phyloP scores from a whole-genome alignment of 2,797 vertebrate species.

The Luscinia luscinia region DNA sequence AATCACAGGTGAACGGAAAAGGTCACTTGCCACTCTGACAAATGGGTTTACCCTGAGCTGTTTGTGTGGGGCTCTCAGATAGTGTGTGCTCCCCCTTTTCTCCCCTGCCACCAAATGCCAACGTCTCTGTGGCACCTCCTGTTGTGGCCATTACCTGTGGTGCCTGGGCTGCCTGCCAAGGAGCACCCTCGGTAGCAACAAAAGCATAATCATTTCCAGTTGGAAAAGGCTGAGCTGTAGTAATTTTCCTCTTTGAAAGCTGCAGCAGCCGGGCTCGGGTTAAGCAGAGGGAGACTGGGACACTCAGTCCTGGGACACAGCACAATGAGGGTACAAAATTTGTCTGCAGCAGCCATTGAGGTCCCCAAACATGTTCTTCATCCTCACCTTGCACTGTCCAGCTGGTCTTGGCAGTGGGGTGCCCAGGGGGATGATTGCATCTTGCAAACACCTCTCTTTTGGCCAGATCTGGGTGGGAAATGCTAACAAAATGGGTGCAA shows the following conservation, averaged over 20 bases:
- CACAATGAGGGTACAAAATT: fast-evolving
- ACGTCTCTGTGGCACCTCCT: slow-evolving; percentile 2
- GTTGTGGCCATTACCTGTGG: slow-evolving; percentile 47
- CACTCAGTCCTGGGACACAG: fast-evolving
- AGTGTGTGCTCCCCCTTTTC: background rate
- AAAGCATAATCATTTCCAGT: slow-evolving; percentile 68
- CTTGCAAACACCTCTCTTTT: background rate
- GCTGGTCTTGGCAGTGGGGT: fast-evolving
- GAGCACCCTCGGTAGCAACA: slow-evolving; percentile 72
- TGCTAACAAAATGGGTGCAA: background rate
- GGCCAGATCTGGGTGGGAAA: background rate
- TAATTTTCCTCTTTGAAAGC: slow-evolving; percentile 53
- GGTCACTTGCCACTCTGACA: slow-evolving; percentile 48
- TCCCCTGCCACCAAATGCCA: slow-evolving; percentile 9
- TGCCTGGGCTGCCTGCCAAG: slow-evolving; percentile 66
- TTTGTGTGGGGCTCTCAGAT: background rate
- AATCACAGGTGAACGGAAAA: slow-evolving; percentile 51
- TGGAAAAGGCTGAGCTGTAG: slow-evolving; percentile 37
- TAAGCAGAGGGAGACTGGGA: background rate
- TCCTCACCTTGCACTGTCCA: background rate
- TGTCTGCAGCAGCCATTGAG: background rate
- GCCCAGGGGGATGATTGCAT: background rate
- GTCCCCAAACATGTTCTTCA: background rate
- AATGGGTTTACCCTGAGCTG: slow-evolving; percentile 48
- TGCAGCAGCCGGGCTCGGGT: background rate